Base-by-base conservation (phyloP, 2,113 vertebrate genomes). In the Empidonax traillii region DNA sequence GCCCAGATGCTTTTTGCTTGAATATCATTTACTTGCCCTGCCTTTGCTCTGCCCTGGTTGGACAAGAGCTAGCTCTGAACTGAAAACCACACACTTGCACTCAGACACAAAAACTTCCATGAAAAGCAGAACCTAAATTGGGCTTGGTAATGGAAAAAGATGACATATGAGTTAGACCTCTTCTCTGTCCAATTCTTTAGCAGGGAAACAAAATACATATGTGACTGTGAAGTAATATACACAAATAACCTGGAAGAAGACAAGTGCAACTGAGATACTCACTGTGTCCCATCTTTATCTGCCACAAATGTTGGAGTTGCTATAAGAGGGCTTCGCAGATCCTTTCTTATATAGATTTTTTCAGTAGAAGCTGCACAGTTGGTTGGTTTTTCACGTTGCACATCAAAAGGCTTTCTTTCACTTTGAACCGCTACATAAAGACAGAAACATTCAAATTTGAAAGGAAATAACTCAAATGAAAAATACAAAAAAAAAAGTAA, bases 311-410 rank as follows among this genome's bases (percentile, higher is more conserved):
- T 99, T 51, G 99, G 99, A 7, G 99, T 99, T 96, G 99, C 99
- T 84, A 99, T 99, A 52, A 99, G 98, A 11, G 99, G 99, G 76
- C 99, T 99, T 93, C 99, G 98, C 31, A 99, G 97, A 95, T 99
- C 99, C 95, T 99, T 99, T 43, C 99, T 98, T 94, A 99, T 99
- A 89, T 99, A 99, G 97, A 99, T 99, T 93, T 99, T 99, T 85
- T 99, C 99, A 35, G 99, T 99, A 65, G 99, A 99, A 90, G 99
- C 99, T 77, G 99, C 99, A 79, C 99, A 99, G 97, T 99, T 99
- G 76, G 98, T 98, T 69, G 99, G 99, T 90, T 99, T 99, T 96
- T 99, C 99, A 97, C 99, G 98, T 6, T 99, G 99, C 51, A 99
- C 97, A 76, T 99, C 99, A 55, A 99, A 99, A 37, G 99, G 99